Conservation (phyloP, 2,888 invertebrate genomes). For the Pasiphila rectangulata region DNA sequence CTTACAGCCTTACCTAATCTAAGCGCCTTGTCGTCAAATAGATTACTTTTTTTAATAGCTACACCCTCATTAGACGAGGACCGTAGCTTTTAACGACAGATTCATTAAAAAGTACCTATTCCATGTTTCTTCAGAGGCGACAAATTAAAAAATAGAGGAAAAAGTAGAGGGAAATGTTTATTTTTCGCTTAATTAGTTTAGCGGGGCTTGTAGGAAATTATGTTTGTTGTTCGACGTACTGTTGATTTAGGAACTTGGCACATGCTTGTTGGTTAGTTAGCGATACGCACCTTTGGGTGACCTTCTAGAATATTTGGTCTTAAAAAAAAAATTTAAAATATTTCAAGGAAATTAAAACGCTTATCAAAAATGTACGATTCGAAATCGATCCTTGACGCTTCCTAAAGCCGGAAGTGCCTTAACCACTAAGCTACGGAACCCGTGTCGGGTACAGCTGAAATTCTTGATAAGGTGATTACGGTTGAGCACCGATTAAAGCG, state of each 20-base stretch:
- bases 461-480: too few relatives aligned
- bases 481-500: too few relatives aligned
- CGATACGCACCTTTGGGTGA: too few relatives aligned
- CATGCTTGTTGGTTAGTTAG: too few relatives aligned
- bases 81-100: constrained; percentile 59
- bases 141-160: constrained; percentile 48
- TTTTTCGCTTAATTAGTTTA: constrained; percentile 61
- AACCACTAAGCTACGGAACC: too few relatives aligned
- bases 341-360: too few relatives aligned
- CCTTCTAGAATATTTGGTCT: too few relatives aligned
- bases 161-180: constrained; percentile 41
- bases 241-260: neutral
- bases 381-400: too few relatives aligned
- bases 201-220: constrained; percentile 58
- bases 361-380: too few relatives aligned
- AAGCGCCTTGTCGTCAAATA: constrained; percentile 38
- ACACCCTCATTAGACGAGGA: constrained; percentile 55
- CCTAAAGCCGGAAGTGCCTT: too few relatives aligned
- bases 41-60: constrained; percentile 51
- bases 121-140: constrained; percentile 43
- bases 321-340: too few relatives aligned
- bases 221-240: constrained; percentile 39
- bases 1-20: constrained; percentile 17
- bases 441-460: too few relatives aligned
- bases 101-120: constrained; percentile 53